Evolutionary conservation across 2,888 invertebrate species (phyloP).

Genomic region (Pseudococcus longispinus): DNA sequence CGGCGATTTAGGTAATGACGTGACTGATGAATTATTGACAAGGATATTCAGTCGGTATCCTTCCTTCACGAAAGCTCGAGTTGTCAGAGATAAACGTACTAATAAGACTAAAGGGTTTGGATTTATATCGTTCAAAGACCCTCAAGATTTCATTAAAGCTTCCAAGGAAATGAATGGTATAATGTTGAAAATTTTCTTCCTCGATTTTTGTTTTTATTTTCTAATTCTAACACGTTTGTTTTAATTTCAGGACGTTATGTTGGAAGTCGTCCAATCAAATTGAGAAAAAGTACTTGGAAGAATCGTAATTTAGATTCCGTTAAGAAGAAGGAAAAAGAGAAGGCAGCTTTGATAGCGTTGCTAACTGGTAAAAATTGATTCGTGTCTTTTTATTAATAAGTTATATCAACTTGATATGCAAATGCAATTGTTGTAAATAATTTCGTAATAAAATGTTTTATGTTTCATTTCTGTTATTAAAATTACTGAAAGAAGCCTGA

Average conservation of each 20-base stretch:
- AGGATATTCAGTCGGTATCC: conserved; percentile 93
- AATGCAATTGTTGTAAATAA: not conserved
- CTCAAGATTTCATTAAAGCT: conserved; percentile 95
- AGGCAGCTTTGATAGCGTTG: conserved; percentile 79
- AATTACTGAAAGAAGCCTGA: not conserved
- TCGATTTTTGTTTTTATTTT: not conserved
- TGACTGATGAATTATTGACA: conserved; percentile 95
- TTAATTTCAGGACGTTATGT: conserved; percentile 85
- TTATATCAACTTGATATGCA: not conserved
- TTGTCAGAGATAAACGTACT: conserved; percentile 93
- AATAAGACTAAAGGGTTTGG: conserved; percentile 99
- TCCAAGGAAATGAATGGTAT: conserved; percentile 99
- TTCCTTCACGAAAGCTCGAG: conserved; percentile 93
- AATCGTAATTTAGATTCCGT: conserved; percentile 91
- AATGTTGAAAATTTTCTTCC: conserved; percentile 60
- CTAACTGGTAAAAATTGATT: conserved; percentile 65
- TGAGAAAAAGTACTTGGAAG: conserved; percentile 96
- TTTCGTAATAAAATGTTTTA: not conserved
- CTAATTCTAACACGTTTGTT: not conserved
- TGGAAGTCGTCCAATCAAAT: conserved; percentile 96
- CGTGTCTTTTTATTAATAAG: not conserved
- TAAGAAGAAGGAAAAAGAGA: conserved; percentile 94
- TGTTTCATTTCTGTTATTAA: not conserved
- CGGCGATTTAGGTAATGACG: conserved; percentile 99
- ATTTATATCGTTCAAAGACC: conserved; percentile 97